Evolutionary conservation across 2,113 vertebrate genomes (phyloP), one percentile per base, ranked within the genome.

Genomic region (Coryphaenoides rupestris): DNA sequence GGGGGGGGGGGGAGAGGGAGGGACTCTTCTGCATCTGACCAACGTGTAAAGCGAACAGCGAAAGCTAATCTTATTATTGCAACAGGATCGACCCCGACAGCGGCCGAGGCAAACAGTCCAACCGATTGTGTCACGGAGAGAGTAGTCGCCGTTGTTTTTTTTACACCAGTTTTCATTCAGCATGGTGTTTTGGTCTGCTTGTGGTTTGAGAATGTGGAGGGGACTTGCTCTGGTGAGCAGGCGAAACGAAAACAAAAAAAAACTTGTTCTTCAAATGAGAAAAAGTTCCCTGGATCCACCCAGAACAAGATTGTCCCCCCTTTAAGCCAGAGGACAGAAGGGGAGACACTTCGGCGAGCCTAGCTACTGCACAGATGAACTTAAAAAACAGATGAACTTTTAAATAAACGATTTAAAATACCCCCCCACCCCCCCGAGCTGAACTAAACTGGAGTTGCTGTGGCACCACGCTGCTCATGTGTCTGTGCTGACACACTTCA

Each of bases 171-270:
- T 76, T 82, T 87, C 80, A 80, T 87, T 88, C 86, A 80, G 82
- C 84, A 84, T 64, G 68, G n/a, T 82, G 72, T 80, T 74, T 77
- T 79, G 85, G 87, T 89, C 84, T 89, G 89, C 89, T 90, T 88
- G 86, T 90, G 89, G 76, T 89, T 68, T 72, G 75, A 87, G 33
- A 60, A 77, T 77, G 82, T 66, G 49, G 46, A 79, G 81, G 82
- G 76, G 67, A n/a, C 62, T 58, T 0, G 24, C 33, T 40, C 33
- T 12, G n/a, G 33, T 40, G 33, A 40, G 9, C 33, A 40, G 33
- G 7, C n/a, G 7, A 13, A 33, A 54, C 78, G 77, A 63, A 60
- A 3, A 15, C 19, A 80, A 77, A 63, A 59, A 73, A n/a, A n/a
- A n/a, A n/a, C n/a, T 82, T 69, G 65, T 62, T 23, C 58, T 81